Percentiles rank a stretch among this genome's conserved stretches.
phyloP scores from a whole-genome alignment of 2,888 invertebrate species.

The Bedellia somnulentella region DNA sequence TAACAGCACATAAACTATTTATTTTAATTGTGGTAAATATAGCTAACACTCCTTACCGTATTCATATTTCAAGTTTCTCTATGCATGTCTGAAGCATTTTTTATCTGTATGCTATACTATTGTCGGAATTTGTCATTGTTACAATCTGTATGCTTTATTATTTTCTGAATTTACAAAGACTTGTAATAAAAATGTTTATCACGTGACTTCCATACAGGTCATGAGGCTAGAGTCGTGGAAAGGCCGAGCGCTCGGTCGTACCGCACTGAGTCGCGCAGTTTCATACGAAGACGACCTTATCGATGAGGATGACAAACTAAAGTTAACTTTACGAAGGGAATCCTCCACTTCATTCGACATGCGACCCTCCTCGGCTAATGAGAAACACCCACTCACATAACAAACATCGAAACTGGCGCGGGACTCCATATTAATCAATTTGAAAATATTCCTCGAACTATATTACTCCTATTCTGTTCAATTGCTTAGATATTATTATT shows the following conservation, averaged over 20 bases:
- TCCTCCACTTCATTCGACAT: slow-evolving; percentile 35
- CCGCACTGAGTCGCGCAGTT: slow-evolving; percentile 30
- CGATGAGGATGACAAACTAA: slow-evolving; percentile 39
- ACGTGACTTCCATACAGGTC: slow-evolving; percentile 59
- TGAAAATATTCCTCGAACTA: too few relatives aligned
- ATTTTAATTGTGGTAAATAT: too few relatives aligned
- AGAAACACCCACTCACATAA: background rate
- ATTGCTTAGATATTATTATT: too few relatives aligned
- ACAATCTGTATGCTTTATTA: slow-evolving; percentile 10
- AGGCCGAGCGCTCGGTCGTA: slow-evolving; percentile 57
- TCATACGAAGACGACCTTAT: slow-evolving; percentile 36
- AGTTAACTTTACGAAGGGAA: slow-evolving; percentile 33
- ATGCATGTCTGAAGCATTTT: too few relatives aligned
- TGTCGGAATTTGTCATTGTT: too few relatives aligned
- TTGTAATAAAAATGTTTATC: background rate
- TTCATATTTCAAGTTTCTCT: too few relatives aligned
- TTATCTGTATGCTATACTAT: too few relatives aligned
- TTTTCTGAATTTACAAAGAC: slow-evolving; percentile 8
- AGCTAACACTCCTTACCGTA: too few relatives aligned
- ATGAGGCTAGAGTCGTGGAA: slow-evolving; percentile 73
- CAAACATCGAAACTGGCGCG: too few relatives aligned
- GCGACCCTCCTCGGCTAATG: slow-evolving; percentile 15
- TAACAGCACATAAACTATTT: too few relatives aligned
- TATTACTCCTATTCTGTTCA: too few relatives aligned
- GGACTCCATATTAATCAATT: too few relatives aligned